A percentile compares a stretch with the other conserved stretches of the same genome.
These are phyloP conservation scores for Acrocephalus kingi DNA, from an alignment of 2,113 vertebrate species.

Conservation along the genomic window DNA sequence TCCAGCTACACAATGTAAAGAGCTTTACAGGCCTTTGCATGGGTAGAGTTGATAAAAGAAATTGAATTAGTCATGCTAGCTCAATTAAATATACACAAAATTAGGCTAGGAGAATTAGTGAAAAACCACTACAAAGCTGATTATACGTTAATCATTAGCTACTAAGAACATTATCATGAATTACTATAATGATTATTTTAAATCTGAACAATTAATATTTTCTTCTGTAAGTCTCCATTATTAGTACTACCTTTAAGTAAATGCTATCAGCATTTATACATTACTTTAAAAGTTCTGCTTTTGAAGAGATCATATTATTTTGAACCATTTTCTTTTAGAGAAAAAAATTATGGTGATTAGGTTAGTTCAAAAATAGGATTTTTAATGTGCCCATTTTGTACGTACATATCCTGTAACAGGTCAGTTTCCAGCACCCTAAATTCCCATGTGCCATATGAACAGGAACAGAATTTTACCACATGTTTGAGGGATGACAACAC, in stretches of 20 bases:
- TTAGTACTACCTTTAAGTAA: not conserved
- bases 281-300: not conserved
- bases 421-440: not conserved
- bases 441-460: not conserved
- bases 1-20: not conserved
- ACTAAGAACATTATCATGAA: not conserved
- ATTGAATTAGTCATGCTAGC: not conserved
- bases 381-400: not conserved
- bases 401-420: not conserved
- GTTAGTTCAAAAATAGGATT: not conserved
- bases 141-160: not conserved
- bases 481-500: not conserved
- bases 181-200: not conserved
- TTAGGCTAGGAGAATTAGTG: not conserved
- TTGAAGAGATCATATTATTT: not conserved
- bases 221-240: not conserved
- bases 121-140: not conserved
- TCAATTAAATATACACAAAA: slow-evolving; percentile 14
- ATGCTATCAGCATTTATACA: not conserved
- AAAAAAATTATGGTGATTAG: not conserved
- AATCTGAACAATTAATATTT: not conserved
- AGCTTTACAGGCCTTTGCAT: not conserved
- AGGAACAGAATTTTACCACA: not conserved
- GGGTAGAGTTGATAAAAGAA: not conserved
- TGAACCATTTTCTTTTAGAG: not conserved